Evolutionary conservation across 2,113 vertebrate species (phyloP).

Genomic region (Corythoichthys intestinalis): DNA sequence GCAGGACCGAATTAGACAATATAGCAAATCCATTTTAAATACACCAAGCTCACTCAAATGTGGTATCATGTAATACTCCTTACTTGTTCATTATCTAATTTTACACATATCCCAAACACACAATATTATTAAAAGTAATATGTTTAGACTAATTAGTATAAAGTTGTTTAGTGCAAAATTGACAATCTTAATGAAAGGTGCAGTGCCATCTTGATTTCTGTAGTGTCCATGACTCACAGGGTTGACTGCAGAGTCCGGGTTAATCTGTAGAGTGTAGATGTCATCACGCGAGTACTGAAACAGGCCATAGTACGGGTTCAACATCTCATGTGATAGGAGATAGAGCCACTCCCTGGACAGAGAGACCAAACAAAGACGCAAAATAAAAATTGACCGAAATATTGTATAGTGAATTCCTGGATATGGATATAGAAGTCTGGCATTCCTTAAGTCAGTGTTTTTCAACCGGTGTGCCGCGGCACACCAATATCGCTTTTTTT

Average conservation of each 20-base stretch:
- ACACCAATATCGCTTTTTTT: too few relatives aligned
- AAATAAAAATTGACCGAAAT: not conserved
- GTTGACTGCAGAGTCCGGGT: slow-evolving; percentile 96
- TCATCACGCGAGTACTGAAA: slow-evolving; percentile 98
- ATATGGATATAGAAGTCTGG: not conserved
- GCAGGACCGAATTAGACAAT: too few relatives aligned
- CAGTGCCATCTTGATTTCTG: not conserved
- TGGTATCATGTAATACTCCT: too few relatives aligned
- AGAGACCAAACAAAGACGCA: not conserved
- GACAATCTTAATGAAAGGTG: too few relatives aligned
- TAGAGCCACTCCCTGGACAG: slow-evolving; percentile 92
- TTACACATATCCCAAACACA: too few relatives aligned
- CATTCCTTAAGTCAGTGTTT: too few relatives aligned
- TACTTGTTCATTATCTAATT: too few relatives aligned
- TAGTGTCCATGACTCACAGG: slow-evolving; percentile 73
- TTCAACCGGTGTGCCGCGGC: too few relatives aligned
- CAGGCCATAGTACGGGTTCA: slow-evolving; percentile 97
- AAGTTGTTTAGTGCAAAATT: not conserved
- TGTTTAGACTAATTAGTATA: too few relatives aligned
- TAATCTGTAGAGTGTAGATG: slow-evolving; percentile 97
- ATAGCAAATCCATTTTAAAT: too few relatives aligned
- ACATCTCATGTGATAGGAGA: slow-evolving; percentile 96
- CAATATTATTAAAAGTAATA: too few relatives aligned
- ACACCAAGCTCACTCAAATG: too few relatives aligned
- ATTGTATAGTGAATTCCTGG: not conserved